A percentile compares a stretch with the other conserved stretches of the same genome.
Evolutionary conservation across 1,140 invertebrate genomes (phyloP).

Genomic region (Asobara japonica): DNA sequence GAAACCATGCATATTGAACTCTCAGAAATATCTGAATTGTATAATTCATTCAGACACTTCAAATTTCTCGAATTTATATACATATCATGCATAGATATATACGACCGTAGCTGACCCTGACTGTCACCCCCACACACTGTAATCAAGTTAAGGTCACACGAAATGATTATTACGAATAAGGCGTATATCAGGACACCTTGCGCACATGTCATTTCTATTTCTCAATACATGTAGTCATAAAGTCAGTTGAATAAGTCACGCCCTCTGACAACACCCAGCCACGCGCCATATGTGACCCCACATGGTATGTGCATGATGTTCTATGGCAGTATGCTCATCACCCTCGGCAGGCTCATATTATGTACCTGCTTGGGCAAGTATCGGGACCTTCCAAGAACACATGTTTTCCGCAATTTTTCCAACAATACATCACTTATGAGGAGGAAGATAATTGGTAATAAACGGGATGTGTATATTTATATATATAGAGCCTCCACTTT

Average conservation of each 20-base stretch:
- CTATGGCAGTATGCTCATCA: conserved; percentile 28
- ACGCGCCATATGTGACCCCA: conserved; percentile 58
- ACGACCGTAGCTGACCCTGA: neutral
- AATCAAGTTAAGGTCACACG: neutral
- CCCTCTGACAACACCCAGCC: conserved; percentile 56
- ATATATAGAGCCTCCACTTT: no score
- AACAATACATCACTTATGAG: no score
- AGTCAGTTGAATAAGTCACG: conserved; percentile 55
- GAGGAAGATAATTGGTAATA: no score
- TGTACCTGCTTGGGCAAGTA: conserved; percentile 9
- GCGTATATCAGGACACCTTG: conserved; percentile 6
- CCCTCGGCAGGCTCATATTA: conserved; percentile 27
- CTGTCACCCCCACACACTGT: neutral
- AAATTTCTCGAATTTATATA: no score
- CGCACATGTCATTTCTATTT: conserved; percentile 11
- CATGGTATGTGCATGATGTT: conserved; percentile 46
- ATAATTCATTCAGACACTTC: no score
- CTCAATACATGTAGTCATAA: conserved; percentile 22
- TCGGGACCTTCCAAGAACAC: conserved; percentile 13
- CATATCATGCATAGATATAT: neutral
- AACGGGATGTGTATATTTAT: no score
- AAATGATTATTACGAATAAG: neutral
- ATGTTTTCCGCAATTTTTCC: neutral
- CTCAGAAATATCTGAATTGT: no score
- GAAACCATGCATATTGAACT: no score